These are phyloP conservation scores for rabbit (Oryctolagus cuniculus) DNA, from an alignment of 2,113 vertebrate species.

Conservation along the genomic window mOryCun1.1 NC_091445.1:50385501-50386000, in stretches of 20 bases:
- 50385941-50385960: constrained; percentile 32
- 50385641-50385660: too few relatives aligned
- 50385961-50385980: not conserved
- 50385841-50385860: not conserved
- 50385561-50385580: too few relatives aligned
- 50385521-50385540: too few relatives aligned
- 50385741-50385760: not conserved
- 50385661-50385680: too few relatives aligned
- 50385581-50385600: too few relatives aligned
- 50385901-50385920: not conserved
- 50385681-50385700: not conserved
- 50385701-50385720: not conserved
- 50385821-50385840: not conserved
- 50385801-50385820: not conserved
- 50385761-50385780: not conserved
- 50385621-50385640: too few relatives aligned
- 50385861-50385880: not conserved
- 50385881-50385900: not conserved
- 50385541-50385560: too few relatives aligned
- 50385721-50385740: not conserved
- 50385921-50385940: constrained; percentile 1
- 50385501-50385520: too few relatives aligned
- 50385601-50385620: too few relatives aligned
- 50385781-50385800: not conserved
- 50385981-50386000: not conserved